Base-by-base conservation (phyloP, 1,140 invertebrate genomes). In the Tyrophagus putrescentiae region DNA sequence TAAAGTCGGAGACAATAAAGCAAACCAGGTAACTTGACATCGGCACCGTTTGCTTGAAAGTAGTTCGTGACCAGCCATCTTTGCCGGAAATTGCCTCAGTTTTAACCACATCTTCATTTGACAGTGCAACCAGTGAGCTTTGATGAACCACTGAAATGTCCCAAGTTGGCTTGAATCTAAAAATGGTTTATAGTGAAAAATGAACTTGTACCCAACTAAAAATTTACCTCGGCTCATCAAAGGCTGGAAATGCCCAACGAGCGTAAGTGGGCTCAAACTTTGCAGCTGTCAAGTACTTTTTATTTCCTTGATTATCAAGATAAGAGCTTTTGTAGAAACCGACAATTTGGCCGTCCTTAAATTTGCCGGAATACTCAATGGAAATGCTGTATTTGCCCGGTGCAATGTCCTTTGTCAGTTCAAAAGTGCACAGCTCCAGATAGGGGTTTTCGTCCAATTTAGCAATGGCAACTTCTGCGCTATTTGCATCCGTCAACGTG, bases 21-120 rank as follows among this genome's bases (percentile, higher is more conserved):
- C 92, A 92, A 41, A 97, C 82, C 52, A 96, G 75, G 69, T 97
- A 97, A 0, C 92, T 95, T 0, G 90, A 92, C 93, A 98, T 98
- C 66, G 81, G 78, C 1, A 84, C 78, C 0, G 82, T 84, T 68
- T 82, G 81, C 70, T 84, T 75, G 70, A 85, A 88, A 58, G 78
- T 72, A 13, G 73, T 59, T 31, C 45, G 28, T 1, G n/a, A 16
- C 56, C 27, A 41, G 7, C n/a, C 3, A 48, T 39, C n/a, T 32
- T 31, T 27, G 44, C 48, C 31, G 13, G 36, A 27, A 4, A 69
- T 73, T 74, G 84, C 83, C 45, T 65, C 64, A 69, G 67, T 89
- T 67, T 90, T 90, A 0, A 85, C 88, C 42, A 27, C 57, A 4
- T 31, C 48, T 28, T 41, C 21, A 39, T 52, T 53, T 4, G 45